These are phyloP conservation scores for Erythrolamprus reginae DNA, from an alignment of 2,113 vertebrate genomes.

Conservation along the genomic window DNA sequence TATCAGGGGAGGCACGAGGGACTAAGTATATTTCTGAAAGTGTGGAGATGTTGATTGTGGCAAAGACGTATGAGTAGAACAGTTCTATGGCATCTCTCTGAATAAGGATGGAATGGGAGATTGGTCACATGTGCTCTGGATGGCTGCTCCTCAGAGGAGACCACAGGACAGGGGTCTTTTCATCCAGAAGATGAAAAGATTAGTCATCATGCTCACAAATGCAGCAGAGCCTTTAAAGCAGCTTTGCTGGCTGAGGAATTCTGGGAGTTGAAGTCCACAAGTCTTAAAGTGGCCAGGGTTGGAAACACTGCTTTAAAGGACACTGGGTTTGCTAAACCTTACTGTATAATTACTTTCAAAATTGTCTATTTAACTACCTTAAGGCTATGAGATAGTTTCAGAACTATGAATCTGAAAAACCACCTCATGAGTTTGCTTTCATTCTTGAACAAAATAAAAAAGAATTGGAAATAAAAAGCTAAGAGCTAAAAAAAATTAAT, in stretches of 20 bases:
- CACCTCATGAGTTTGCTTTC: neutral
- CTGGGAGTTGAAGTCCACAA: too few relatives aligned
- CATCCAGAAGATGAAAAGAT: neutral
- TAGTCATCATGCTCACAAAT: neutral
- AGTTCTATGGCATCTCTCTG: neutral
- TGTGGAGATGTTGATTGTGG: neutral
- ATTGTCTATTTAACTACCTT: neutral
- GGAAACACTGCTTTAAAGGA: neutral
- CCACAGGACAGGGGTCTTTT: neutral
- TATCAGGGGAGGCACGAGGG: neutral
- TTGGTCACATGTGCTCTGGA: neutral
- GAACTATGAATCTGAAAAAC: neutral
- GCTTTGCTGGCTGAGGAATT: too few relatives aligned
- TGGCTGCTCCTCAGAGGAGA: neutral
- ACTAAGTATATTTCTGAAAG: neutral
- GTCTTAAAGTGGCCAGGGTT: too few relatives aligned
- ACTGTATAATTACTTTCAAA: neutral
- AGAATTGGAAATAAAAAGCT: neutral
- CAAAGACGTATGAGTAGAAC: neutral
- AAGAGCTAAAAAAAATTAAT: neutral
- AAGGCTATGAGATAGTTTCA: neutral
- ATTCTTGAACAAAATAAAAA: neutral
- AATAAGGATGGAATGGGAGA: neutral
- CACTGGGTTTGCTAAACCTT: neutral
- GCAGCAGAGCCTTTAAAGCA: neutral